A percentile compares a stretch with the other conserved stretches of the same genome.
phyloP scores from a whole-genome alignment of 2,113 vertebrate species.

The Ariopsis seemanni region DNA sequence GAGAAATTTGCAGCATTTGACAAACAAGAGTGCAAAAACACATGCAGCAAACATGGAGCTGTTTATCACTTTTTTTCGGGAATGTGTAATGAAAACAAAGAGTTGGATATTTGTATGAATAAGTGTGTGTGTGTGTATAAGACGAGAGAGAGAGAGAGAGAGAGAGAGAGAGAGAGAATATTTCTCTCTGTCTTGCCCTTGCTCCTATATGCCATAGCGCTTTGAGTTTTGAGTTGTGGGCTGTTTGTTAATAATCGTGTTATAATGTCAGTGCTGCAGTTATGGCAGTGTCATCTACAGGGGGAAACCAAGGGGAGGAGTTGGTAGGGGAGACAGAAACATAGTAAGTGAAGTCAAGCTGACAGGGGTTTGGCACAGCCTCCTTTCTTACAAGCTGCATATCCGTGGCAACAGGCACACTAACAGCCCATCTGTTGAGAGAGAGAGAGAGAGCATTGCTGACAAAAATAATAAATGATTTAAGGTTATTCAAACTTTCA shows the following conservation, averaged over 20 bases:
- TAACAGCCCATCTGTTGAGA: conserved; percentile 44
- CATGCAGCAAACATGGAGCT: background rate
- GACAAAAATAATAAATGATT: conserved; percentile 11
- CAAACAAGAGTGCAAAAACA: background rate
- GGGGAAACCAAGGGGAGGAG: conserved; percentile 5
- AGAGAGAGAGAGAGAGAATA: background rate
- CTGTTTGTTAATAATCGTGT: conserved; percentile 40
- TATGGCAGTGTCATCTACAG: conserved; percentile 33
- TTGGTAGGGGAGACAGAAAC: background rate
- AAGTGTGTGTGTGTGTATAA: background rate
- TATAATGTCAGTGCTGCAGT: conserved; percentile 30
- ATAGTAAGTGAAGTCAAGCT: conserved; percentile 36
- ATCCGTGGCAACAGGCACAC: conserved; percentile 46
- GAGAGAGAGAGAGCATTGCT: conserved; percentile 18
- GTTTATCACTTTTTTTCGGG: conserved; percentile 2
- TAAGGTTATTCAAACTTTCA: background rate
- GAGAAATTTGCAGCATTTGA: background rate
- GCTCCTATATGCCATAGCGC: conserved; percentile 1
- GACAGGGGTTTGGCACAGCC: conserved; percentile 45
- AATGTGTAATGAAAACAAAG: background rate
- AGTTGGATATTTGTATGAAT: background rate
- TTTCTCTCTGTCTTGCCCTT: background rate
- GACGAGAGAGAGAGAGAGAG: background rate
- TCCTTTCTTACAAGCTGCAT: conserved; percentile 34
- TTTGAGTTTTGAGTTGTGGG: conserved; percentile 28